Percentiles rank a stretch among this genome's conserved stretches.
phyloP scores from a whole-genome alignment of 2,888 invertebrate species.

The Epinotia bilunana region DNA sequence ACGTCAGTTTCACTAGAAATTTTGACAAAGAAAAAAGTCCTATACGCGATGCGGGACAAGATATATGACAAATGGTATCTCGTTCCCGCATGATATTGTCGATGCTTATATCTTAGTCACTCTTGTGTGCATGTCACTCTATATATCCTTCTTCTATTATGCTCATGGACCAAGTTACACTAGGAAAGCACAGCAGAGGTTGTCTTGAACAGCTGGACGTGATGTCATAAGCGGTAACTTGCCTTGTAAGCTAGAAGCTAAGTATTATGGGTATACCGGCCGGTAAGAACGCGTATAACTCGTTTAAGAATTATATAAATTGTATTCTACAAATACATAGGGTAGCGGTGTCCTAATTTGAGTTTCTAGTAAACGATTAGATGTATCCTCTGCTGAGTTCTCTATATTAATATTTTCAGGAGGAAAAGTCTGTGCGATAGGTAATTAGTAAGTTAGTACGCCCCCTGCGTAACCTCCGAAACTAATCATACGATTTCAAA shows the following conservation, averaged over 20 bases:
- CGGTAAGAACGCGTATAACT: slow-evolving; percentile 9
- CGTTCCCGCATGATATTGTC: no score
- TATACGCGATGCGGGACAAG: no score
- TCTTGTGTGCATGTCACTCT: no score
- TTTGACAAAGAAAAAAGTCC: no score
- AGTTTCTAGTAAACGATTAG: background rate
- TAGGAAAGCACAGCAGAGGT: background rate
- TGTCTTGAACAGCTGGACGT: background rate
- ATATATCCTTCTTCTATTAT: no score
- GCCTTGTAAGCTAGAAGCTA: slow-evolving; percentile 18
- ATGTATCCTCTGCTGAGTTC: background rate
- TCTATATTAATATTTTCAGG: no score
- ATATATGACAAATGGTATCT: no score
- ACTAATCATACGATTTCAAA: no score
- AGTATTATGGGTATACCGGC: slow-evolving; percentile 17
- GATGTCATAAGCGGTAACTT: slow-evolving; percentile 27
- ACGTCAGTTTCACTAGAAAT: no score
- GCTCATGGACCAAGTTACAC: background rate
- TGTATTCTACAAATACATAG: slow-evolving; percentile 1
- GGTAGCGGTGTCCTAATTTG: slow-evolving; percentile 12
- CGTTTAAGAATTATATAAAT: slow-evolving; percentile 33
- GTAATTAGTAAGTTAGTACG: background rate
- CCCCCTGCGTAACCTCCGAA: no score
- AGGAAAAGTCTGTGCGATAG: background rate
- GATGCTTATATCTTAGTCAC: no score